These are phyloP conservation scores for Bruchidius siliquastri DNA, from an alignment of 2,888 invertebrate species.

Conservation along the genomic window DNA sequence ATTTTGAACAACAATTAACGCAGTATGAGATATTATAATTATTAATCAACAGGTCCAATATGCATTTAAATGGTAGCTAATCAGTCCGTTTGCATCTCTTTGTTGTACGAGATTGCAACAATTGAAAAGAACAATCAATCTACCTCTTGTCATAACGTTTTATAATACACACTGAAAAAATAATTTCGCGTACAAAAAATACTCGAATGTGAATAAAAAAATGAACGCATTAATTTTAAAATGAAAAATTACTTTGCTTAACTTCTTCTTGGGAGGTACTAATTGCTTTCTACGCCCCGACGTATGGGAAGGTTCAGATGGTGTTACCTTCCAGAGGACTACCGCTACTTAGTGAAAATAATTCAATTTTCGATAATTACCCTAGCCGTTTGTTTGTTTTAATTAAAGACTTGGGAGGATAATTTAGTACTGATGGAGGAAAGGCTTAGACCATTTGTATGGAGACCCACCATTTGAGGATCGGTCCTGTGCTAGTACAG, in stretches of 20 bases:
- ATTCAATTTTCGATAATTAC: slow-evolving; percentile 22
- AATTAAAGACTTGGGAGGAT: neutral
- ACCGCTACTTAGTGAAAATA: slow-evolving; percentile 20
- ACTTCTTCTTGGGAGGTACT: slow-evolving; percentile 32
- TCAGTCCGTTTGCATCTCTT: neutral
- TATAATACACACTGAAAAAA: neutral
- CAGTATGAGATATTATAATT: neutral
- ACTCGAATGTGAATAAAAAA: neutral
- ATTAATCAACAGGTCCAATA: neutral
- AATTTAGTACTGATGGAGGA: neutral
- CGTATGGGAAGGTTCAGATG: slow-evolving; percentile 1
- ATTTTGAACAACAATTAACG: neutral
- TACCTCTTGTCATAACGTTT: slow-evolving; percentile 3
- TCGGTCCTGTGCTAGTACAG: neutral
- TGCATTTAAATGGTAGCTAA: neutral
- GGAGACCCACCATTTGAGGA: neutral
- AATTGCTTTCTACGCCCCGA: slow-evolving; percentile 22
- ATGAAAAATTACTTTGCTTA: slow-evolving; percentile 29
- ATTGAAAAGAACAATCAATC: neutral
- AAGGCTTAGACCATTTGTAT: neutral
- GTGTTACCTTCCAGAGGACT: slow-evolving; percentile 11
- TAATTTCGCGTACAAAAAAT: neutral
- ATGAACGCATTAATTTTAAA: slow-evolving; percentile 12
- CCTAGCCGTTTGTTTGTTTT: neutral
- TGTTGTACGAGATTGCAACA: neutral